phyloP scores from a whole-genome alignment of 2,888 invertebrate species.

The Agrypnus murinus region DNA sequence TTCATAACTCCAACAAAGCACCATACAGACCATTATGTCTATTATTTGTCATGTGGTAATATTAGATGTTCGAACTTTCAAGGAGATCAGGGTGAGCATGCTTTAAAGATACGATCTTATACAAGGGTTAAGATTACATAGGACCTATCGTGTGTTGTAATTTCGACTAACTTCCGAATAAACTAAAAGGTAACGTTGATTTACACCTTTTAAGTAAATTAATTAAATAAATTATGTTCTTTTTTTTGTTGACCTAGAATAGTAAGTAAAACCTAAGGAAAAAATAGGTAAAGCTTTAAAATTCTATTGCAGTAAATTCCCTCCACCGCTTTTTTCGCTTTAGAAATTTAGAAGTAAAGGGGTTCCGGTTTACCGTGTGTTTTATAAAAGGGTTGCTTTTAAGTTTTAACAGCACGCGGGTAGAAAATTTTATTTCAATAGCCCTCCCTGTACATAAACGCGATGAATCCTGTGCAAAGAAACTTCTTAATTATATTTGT shows the following conservation, averaged over 20 bases:
- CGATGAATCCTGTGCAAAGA: slow-evolving; percentile 11
- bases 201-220: no score
- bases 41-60: no score
- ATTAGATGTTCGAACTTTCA: no score
- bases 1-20: no score
- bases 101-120: no score
- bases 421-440: slow-evolving; percentile 8
- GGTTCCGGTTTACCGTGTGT: not conserved
- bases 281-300: not conserved
- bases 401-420: not conserved
- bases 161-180: no score
- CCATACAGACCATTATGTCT: no score
- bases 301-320: slow-evolving; percentile 7
- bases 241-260: not conserved
- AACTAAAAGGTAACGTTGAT: no score
- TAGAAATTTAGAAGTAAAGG: slow-evolving; percentile 8
- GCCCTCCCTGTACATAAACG: slow-evolving; percentile 16
- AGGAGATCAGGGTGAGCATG: no score
- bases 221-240: no score
- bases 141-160: no score
- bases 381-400: slow-evolving; percentile 11
- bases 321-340: not conserved
- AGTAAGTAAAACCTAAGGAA: not conserved
- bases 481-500: slow-evolving; percentile 30
- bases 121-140: no score